phyloP scores from a whole-genome alignment of 1,140 invertebrate genomes.

The Pseudomyrmex pallidus region DNA sequence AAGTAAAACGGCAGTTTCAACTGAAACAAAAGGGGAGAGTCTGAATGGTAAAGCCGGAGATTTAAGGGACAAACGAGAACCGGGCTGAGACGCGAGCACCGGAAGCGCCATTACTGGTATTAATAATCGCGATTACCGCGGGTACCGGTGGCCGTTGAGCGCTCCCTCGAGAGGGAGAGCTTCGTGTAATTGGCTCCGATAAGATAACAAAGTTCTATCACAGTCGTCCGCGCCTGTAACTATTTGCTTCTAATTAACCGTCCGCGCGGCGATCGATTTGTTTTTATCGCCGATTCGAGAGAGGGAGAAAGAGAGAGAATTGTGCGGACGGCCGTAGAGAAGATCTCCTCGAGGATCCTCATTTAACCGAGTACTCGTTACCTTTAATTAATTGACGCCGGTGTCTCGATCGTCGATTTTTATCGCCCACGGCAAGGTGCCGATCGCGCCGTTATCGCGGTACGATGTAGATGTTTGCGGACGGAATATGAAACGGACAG shows the following conservation, averaged over 20 bases:
- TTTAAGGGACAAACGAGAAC: constrained; percentile 39
- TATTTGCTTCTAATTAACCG: constrained; percentile 60
- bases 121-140: constrained; percentile 56
- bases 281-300: constrained; percentile 51
- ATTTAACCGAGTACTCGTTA: constrained; percentile 43
- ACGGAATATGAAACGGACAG: not conserved
- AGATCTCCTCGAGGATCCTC: constrained; percentile 30
- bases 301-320: not conserved
- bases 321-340: not conserved
- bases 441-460: too few species aligned
- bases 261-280: constrained; percentile 38
- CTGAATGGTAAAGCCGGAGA: constrained; percentile 27
- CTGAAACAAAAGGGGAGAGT: not conserved
- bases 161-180: constrained; percentile 38
- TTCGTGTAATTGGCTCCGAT: constrained; percentile 55
- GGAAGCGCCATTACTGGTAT: constrained; percentile 55
- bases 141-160: constrained; percentile 27
- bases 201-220: constrained; percentile 62
- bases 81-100: constrained; percentile 28
- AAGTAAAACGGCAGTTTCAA: too few species aligned
- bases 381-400: constrained; percentile 44
- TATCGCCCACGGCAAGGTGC: constrained; percentile 4
- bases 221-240: constrained; percentile 54
- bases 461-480: not conserved
- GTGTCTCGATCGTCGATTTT: constrained; percentile 14